Percentiles rank a stretch among this genome's conserved stretches.
phyloP scores from a whole-genome alignment of 1,140 invertebrate species.

The Oryctes rhinoceros region DNA sequence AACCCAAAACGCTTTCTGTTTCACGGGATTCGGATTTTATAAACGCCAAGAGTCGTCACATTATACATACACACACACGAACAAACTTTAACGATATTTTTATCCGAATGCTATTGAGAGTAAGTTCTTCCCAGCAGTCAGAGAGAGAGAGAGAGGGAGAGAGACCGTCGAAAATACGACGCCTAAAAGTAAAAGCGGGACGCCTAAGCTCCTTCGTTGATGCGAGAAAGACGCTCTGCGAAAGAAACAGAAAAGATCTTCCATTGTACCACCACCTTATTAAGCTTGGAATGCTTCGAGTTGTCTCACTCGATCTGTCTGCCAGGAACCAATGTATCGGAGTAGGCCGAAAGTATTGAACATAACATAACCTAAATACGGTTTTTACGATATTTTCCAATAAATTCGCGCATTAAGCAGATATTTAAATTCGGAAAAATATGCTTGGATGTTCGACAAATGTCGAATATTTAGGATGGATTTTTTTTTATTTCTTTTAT shows the following conservation, averaged over 20 bases:
- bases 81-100: not conserved
- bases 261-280: conserved; percentile 45
- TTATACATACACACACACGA: not conserved
- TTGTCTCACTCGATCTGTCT: not conserved
- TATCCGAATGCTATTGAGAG: too few species aligned
- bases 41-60: too few species aligned
- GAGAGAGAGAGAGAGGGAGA: not conserved
- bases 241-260: conserved; percentile 32
- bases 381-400: not conserved
- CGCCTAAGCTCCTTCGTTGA: conserved; percentile 29
- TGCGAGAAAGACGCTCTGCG: not conserved
- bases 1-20: too few species aligned
- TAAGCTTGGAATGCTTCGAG: conserved; percentile 44
- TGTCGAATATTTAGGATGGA: too few species aligned
- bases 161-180: not conserved
- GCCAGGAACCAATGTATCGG: not conserved
- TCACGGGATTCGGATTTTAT: too few species aligned
- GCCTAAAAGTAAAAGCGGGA: conserved; percentile 15
- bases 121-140: not conserved
- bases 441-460: too few species aligned
- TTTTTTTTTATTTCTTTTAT: too few species aligned
- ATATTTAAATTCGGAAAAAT: too few species aligned
- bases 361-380: conserved; percentile 36
- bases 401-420: not conserved
- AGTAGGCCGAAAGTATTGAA: not conserved